Base-by-base conservation (phyloP, 2,888 invertebrate species). In the Idaea biselata region DNA sequence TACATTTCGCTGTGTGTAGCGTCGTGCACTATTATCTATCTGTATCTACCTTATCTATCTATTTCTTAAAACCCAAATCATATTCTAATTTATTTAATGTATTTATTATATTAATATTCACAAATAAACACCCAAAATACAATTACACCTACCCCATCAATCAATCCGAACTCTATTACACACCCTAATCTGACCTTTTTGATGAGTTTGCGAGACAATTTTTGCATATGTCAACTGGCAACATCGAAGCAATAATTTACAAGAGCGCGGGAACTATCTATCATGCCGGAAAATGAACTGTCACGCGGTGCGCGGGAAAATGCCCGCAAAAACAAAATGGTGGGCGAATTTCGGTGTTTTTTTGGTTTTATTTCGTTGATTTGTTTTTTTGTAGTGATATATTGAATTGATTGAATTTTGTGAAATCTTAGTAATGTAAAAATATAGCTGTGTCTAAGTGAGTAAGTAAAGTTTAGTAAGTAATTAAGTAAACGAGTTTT, bases 201-300 rank as follows among this genome's bases (percentile, higher is more conserved):
- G 84, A 88, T 89, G 83, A 88, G 83, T 88, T 88, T 79, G 79
- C 86, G 80, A 90, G 87, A 90, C 90, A 91, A 88, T 91, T 92
- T 91, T 92, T 92, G 91, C 91, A 92, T 92, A 89, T 89, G 91
- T 89, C 91, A 89, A 89, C 87, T 78, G 81, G 68, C 70, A 73
- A 71, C 84, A 79, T 75, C 73, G 77, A 78, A 80, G 87, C 87
- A 81, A 91, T 92, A 88, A 84, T 82, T 91, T 88, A 90, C 76
- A 75, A 74, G 62, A 56, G 72, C 68, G 77, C 78, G 74, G 80
- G 79, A 78, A 82, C 83, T 76, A 91, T 91, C 89, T 84, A 89
- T 91, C 91, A 91, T 90, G 89, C 87, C 83, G 84, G 83, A 83
- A 86, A 88, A 90, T 91, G 86, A 91, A 87, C 88, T 91, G 91